Evolutionary conservation across 2,888 invertebrate species (phyloP), one percentile per base, ranked within the genome.

Genomic region (Harpalus rubripes): DNA sequence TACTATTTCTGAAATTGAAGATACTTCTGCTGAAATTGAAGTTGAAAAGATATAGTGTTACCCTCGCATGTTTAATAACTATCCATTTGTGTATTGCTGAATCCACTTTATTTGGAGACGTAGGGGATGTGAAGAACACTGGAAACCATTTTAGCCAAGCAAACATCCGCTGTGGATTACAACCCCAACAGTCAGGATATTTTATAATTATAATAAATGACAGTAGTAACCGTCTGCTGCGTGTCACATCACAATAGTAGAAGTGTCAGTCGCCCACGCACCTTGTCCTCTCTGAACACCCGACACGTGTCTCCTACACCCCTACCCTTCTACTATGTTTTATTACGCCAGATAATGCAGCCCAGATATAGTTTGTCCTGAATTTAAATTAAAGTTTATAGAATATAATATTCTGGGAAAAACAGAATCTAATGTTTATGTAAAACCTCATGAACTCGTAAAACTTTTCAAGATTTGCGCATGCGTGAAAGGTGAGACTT

Each of bases 181-280:
- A 4, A 65, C 26, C 65, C 65, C 12, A 65, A 26, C 65, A 65
- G 32, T 59, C 65, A 22, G 32, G 41, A 72, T 74, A 74, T 16
- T 74, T 74, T 81, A 72, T 81, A 68, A 81, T 74, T 81, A 72
- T 81, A 68, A 81, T 56, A 81, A 72, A 81, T 81, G 81, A 81
- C 81, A 81, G 68, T 7, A 59, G 59, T 18, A 59, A 59, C 41
- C 39, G 61, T 16, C 61, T 61, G 18, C 4, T 7, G 18, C 18
- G 2, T 18, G 15, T n/a, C 52, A 68, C 26, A 58, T 72, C 81
- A 81, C 81, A 81, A 72, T 68, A 56, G 44, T 22, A 72, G 81
- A 81, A 56, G 81, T 81, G 81, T 68, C 81, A 81, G 56, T 68
- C 63, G 52, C 15, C 72, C 81, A 68, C 52, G 65, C 52, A 63